Evolutionary conservation across 2,888 invertebrate genomes (phyloP).

Genomic region (Epinotia bilunana): DNA sequence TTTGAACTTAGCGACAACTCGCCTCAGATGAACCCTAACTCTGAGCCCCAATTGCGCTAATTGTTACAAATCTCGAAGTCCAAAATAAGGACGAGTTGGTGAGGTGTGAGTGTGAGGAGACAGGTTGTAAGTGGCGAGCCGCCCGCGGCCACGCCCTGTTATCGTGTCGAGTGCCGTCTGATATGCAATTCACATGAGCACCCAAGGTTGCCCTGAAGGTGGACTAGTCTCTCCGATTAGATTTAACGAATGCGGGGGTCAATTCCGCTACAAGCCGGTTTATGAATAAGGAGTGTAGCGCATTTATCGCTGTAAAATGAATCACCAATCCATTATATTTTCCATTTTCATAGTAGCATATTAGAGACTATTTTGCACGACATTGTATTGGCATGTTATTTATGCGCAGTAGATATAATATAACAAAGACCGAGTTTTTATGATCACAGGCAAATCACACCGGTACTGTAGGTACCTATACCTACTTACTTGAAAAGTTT

Average conservation of each 20-base stretch:
- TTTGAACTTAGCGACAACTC: no score
- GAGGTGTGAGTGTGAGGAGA: neutral
- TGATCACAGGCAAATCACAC: no score
- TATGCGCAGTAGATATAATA: no score
- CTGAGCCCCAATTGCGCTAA: no score
- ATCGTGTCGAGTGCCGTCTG: neutral
- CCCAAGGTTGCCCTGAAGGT: neutral
- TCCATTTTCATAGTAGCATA: no score
- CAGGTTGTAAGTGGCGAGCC: neutral
- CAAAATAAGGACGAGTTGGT: no score
- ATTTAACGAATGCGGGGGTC: neutral
- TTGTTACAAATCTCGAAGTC: no score
- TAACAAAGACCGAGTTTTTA: no score
- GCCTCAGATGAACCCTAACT: no score
- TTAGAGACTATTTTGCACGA: no score
- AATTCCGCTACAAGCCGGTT: neutral
- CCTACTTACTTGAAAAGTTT: no score
- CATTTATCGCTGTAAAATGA: neutral
- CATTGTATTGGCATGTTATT: neutral
- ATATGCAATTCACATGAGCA: neutral
- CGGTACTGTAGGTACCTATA: no score
- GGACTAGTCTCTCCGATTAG: neutral
- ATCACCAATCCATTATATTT: neutral
- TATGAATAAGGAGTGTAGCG: neutral
- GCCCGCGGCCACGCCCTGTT: neutral